Evolutionary conservation across 2,113 vertebrate species (phyloP).

Genomic region (Pontoporia blainvillei): DNA sequence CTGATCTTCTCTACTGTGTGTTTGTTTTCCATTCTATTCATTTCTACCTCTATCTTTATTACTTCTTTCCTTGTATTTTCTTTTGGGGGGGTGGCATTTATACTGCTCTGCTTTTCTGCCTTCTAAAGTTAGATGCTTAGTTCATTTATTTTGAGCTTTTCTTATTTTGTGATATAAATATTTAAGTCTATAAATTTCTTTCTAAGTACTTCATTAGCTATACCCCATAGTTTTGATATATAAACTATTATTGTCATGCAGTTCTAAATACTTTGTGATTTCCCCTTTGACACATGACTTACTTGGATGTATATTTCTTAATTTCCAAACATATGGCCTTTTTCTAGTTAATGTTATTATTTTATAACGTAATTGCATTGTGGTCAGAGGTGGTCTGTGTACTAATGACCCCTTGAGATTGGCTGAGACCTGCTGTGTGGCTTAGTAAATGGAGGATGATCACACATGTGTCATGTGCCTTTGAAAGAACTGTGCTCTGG

Average conservation of each 20-base stretch:
- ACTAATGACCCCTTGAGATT: background rate
- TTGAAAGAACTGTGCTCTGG: background rate
- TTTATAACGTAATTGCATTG: background rate
- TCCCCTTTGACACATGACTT: background rate
- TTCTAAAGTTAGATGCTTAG: background rate
- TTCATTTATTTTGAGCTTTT: slow-evolving; percentile 28
- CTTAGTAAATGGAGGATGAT: background rate
- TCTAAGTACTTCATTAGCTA: background rate
- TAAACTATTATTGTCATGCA: background rate
- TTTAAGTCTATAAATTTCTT: background rate
- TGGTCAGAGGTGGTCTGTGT: background rate
- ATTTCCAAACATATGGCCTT: background rate
- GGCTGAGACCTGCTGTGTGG: background rate
- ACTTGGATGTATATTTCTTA: background rate
- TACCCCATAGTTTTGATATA: background rate
- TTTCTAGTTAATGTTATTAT: background rate
- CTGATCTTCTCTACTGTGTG: background rate
- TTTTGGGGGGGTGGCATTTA: background rate
- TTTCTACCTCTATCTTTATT: background rate
- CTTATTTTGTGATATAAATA: background rate
- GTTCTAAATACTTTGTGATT: background rate
- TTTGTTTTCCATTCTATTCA: background rate
- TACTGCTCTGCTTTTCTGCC: background rate
- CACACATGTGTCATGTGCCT: background rate
- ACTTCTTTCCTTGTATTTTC: background rate